These are phyloP conservation scores for Probosciger aterrimus DNA, from an alignment of 2,113 vertebrate species.

Conservation along the genomic window DNA sequence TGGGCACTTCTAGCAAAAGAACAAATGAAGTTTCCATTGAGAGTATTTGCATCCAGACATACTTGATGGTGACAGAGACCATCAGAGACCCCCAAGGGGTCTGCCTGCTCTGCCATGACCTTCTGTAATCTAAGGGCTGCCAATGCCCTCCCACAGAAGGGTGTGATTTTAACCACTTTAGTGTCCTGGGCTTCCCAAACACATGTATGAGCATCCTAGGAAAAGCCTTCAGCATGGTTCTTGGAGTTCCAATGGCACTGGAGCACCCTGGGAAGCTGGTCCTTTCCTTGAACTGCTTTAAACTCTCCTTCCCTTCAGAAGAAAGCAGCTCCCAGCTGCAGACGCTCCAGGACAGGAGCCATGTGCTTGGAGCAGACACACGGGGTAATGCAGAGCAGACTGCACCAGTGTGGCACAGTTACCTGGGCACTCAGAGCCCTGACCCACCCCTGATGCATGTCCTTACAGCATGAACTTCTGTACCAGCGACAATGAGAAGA, in stretches of 20 bases:
- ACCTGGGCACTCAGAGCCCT: background rate
- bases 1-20: background rate
- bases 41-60: background rate
- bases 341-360: background rate
- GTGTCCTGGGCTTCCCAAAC: background rate
- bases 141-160: background rate
- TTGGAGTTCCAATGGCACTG: too few relatives aligned
- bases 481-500: background rate
- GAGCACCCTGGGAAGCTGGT: background rate
- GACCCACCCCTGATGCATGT: background rate
- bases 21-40: background rate
- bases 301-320: background rate
- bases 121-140: background rate
- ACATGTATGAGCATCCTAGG: background rate
- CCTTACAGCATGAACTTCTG: background rate
- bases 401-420: accelerated
- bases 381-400: background rate
- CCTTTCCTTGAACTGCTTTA: background rate
- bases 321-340: background rate
- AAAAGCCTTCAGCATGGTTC: background rate
- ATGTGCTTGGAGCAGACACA: accelerated
- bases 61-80: background rate
- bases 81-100: background rate
- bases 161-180: background rate
- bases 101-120: background rate